Percentiles rank a stretch among this genome's conserved stretches.
Evolutionary conservation across 2,888 invertebrate species (phyloP).

Genomic region (Parelbella ahira): DNA sequence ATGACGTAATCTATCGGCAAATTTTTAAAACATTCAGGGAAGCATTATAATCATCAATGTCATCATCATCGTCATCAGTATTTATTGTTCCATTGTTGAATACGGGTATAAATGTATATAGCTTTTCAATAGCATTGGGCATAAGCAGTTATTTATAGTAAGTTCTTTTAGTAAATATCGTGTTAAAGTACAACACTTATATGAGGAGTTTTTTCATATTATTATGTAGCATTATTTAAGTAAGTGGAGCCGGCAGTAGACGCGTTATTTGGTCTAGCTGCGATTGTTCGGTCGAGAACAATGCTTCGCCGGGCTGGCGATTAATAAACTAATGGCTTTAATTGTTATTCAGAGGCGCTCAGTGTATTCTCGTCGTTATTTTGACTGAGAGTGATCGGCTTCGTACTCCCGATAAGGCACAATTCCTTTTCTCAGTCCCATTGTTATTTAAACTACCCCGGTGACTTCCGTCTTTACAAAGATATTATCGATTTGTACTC

Average conservation of each 20-base stretch:
- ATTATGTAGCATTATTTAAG: constrained; percentile 44
- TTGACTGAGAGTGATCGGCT: constrained; percentile 70
- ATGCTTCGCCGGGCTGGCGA: constrained; percentile 57
- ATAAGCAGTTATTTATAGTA: no score
- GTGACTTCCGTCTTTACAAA: constrained; percentile 38
- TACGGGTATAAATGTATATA: no score
- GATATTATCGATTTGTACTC: constrained; percentile 10
- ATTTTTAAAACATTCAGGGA: no score
- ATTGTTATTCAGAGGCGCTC: constrained; percentile 53
- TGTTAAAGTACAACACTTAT: constrained; percentile 49
- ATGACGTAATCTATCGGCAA: no score
- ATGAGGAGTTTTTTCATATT: constrained; percentile 50
- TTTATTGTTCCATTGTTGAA: no score
- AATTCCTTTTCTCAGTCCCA: constrained; percentile 46
- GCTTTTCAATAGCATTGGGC: no score
- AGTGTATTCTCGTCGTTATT: constrained; percentile 59
- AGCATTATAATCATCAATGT: no score
- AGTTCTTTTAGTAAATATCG: no score
- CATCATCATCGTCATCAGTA: no score
- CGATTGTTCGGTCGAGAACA: constrained; percentile 70
- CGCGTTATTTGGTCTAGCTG: constrained; percentile 72
- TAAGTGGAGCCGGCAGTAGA: constrained; percentile 48
- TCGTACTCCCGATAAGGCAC: constrained; percentile 72
- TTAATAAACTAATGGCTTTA: constrained; percentile 73
- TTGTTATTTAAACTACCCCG: constrained; percentile 58